A percentile compares a stretch with the other conserved stretches of the same genome.
Conservation (phyloP, 2,888 invertebrate genomes). For the Papilio protenor region DNA sequence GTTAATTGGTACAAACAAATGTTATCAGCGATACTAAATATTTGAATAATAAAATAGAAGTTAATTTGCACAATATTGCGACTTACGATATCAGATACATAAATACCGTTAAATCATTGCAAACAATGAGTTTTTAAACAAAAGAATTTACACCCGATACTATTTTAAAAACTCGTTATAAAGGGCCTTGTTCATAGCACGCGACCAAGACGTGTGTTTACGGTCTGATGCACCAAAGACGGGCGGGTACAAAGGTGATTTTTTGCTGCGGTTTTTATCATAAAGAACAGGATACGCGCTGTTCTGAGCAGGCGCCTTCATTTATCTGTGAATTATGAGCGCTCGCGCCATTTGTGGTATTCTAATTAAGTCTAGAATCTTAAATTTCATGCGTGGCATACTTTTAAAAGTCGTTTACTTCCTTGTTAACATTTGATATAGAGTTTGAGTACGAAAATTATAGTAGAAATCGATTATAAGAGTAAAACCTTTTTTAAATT, state of each 20-base stretch:
- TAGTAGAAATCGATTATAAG: neutral
- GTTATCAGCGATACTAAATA: too few relatives aligned
- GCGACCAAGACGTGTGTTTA: slow-evolving; percentile 46
- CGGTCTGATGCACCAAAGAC: slow-evolving; percentile 46
- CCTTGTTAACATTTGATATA: neutral
- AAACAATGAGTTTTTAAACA: slow-evolving; percentile 6
- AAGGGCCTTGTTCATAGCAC: slow-evolving; percentile 41
- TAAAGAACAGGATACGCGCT: slow-evolving; percentile 50
- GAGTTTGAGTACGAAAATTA: neutral
- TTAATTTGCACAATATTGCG: neutral
- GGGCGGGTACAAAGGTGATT: slow-evolving; percentile 46
- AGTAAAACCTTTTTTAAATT: neutral
- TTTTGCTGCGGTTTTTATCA: slow-evolving; percentile 36
- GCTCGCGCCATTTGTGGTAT: slow-evolving; percentile 25
- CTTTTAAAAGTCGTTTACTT: neutral
- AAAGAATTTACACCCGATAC: slow-evolving; percentile 30
- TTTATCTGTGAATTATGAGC: slow-evolving; percentile 40
- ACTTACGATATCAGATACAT: neutral
- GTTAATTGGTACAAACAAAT: too few relatives aligned
- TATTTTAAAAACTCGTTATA: slow-evolving; percentile 38
- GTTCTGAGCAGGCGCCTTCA: slow-evolving; percentile 48
- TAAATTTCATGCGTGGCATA: neutral
- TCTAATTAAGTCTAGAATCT: neutral
- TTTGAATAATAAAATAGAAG: too few relatives aligned
- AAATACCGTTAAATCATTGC: neutral